Evolutionary conservation across 2,113 vertebrate species (phyloP).

Genomic region (Tautogolabrus adspersus): DNA sequence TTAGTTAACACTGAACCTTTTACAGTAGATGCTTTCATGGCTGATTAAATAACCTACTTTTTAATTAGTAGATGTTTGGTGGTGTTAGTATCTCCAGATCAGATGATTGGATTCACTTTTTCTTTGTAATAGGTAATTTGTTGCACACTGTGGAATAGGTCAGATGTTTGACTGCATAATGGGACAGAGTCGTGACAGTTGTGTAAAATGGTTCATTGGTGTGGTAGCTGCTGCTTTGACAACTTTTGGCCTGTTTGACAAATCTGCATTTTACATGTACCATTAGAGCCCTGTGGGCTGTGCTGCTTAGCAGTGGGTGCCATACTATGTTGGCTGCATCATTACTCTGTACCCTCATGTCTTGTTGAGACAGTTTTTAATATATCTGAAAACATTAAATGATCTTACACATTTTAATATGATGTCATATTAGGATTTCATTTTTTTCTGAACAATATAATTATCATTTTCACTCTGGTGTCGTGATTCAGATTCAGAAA

Average conservation of each 20-base stretch:
- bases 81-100: conserved; percentile 11
- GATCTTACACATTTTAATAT: no score
- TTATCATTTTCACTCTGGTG: no score
- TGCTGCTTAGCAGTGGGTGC: neutral
- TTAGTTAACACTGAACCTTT: conserved; percentile 48
- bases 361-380: no score
- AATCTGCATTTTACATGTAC: conserved; percentile 17
- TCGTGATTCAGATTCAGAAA: no score
- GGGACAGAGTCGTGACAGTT: neutral
- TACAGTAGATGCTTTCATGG: conserved; percentile 22
- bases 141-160: conserved; percentile 2
- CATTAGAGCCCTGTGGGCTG: conserved; percentile 21
- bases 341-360: neutral
- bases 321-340: conserved; percentile 8
- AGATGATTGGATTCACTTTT: conserved; percentile 23
- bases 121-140: conserved; percentile 26
- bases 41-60: conserved; percentile 40
- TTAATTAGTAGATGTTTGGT: conserved; percentile 49
- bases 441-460: no score
- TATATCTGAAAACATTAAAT: no score
- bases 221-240: conserved; percentile 20
- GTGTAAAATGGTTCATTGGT: conserved; percentile 1
- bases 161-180: neutral
- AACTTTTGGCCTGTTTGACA: conserved; percentile 9
- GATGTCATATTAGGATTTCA: no score